These are phyloP conservation scores for Gila robusta DNA, from an alignment of 2,797 vertebrate species.

Conservation along the genomic window DNA sequence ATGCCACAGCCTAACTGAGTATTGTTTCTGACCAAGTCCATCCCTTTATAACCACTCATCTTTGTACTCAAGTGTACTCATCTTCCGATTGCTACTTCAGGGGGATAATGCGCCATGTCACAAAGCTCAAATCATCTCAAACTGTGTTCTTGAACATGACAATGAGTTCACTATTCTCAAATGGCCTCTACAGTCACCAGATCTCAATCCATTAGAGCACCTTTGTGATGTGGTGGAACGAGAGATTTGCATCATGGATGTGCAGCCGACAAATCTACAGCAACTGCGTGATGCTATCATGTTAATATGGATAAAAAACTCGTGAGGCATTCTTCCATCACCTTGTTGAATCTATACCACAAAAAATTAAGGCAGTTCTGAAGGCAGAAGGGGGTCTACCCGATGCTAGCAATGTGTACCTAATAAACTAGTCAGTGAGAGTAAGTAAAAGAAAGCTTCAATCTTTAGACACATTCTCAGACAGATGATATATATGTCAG, in stretches of 20 bases:
- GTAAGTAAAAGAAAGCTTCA: background rate
- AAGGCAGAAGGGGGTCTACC: background rate
- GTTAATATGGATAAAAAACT: too few species aligned
- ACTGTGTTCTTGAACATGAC: background rate
- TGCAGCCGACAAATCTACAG: too few species aligned
- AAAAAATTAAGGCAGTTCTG: background rate
- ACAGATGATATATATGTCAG: background rate
- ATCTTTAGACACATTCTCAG: background rate
- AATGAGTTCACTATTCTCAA: background rate
- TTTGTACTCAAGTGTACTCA: background rate
- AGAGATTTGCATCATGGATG: slow-evolving; percentile 49
- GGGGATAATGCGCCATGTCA: slow-evolving; percentile 51
- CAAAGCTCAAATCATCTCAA: slow-evolving; percentile 67
- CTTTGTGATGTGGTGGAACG: slow-evolving; percentile 60
- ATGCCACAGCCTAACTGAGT: too few species aligned
- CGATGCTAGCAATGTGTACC: background rate
- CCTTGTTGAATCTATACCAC: background rate
- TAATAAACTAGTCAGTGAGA: background rate
- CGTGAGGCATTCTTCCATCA: background rate
- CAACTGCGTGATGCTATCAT: too few species aligned
- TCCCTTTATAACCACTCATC: too few species aligned
- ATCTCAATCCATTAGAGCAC: background rate
- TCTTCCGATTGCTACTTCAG: slow-evolving; percentile 59
- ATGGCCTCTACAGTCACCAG: background rate
- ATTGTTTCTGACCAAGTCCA: too few species aligned